Evolutionary conservation across 1,140 invertebrate species (phyloP).

Genomic region (Brachionus calyciflorus): DNA sequence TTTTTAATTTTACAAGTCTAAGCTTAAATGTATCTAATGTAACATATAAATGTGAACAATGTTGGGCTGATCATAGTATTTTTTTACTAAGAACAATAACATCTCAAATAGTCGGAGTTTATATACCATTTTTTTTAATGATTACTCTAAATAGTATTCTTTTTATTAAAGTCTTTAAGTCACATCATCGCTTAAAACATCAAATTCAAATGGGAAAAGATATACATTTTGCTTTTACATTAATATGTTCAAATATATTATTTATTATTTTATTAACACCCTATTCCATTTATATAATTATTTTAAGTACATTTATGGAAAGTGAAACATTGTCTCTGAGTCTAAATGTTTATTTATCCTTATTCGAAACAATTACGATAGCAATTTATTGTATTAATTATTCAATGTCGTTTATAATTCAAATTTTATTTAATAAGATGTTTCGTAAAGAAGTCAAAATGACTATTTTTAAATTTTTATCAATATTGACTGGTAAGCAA

Average conservation of each 20-base stretch:
- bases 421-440: not conserved
- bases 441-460: constrained; percentile 19
- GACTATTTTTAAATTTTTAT: too few species aligned
- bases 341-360: not conserved
- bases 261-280: not conserved
- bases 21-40: not conserved
- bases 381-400: constrained; percentile 6
- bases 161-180: not conserved
- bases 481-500: too few species aligned
- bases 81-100: not conserved
- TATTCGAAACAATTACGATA: not conserved
- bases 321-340: not conserved
- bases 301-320: not conserved
- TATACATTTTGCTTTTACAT: not conserved
- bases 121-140: not conserved
- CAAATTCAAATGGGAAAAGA: constrained; percentile 6
- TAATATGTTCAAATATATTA: not conserved
- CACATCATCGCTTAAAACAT: not conserved
- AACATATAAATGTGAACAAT: not conserved
- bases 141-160: not conserved
- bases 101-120: not conserved
- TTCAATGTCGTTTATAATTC: not conserved
- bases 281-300: not conserved
- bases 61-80: not conserved
- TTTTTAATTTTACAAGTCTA: not conserved